These are phyloP conservation scores for Dysmachus trigonus DNA, from an alignment of 2,888 invertebrate genomes.

Conservation along the genomic window DNA sequence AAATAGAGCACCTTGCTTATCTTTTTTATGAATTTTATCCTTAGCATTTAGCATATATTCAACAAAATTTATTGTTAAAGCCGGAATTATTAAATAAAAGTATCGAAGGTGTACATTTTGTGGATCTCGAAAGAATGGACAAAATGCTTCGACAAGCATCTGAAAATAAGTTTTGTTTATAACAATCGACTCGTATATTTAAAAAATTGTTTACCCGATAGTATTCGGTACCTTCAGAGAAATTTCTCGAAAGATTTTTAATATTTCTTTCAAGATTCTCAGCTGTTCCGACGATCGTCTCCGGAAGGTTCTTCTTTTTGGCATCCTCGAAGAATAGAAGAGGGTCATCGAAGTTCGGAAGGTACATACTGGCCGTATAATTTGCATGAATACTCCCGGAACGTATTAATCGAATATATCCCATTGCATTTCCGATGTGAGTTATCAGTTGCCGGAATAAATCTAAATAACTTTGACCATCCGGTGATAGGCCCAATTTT, in stretches of 20 bases:
- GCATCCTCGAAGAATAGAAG: slow-evolving; percentile 73
- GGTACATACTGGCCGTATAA: slow-evolving; percentile 88
- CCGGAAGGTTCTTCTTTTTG: slow-evolving; percentile 69
- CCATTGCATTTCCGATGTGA: slow-evolving; percentile 92
- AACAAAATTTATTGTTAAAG: slow-evolving; percentile 92
- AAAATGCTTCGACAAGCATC: slow-evolving; percentile 86
- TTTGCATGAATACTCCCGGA: slow-evolving; percentile 94
- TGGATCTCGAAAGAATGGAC: slow-evolving; percentile 84
- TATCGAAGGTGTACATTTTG: slow-evolving; percentile 89
- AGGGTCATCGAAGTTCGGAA: slow-evolving; percentile 78
- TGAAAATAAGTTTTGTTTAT: background rate
- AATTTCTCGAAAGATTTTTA: slow-evolving; percentile 80
- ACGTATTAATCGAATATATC: slow-evolving; percentile 92
- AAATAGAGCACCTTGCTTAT: slow-evolving; percentile 78
- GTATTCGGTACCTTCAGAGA: slow-evolving; percentile 89
- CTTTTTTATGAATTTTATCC: slow-evolving; percentile 89
- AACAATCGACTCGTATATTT: background rate
- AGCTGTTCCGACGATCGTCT: slow-evolving; percentile 72
- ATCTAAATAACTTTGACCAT: slow-evolving; percentile 90
- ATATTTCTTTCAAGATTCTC: slow-evolving; percentile 81
- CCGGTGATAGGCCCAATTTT: slow-evolving; percentile 82
- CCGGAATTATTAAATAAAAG: slow-evolving; percentile 93
- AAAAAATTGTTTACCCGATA: slow-evolving; percentile 66
- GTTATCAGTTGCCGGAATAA: slow-evolving; percentile 91
- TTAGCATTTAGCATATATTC: slow-evolving; percentile 92